phyloP scores from a whole-genome alignment of 1,140 invertebrate genomes.

The Amphibalanus amphitrite region DNA sequence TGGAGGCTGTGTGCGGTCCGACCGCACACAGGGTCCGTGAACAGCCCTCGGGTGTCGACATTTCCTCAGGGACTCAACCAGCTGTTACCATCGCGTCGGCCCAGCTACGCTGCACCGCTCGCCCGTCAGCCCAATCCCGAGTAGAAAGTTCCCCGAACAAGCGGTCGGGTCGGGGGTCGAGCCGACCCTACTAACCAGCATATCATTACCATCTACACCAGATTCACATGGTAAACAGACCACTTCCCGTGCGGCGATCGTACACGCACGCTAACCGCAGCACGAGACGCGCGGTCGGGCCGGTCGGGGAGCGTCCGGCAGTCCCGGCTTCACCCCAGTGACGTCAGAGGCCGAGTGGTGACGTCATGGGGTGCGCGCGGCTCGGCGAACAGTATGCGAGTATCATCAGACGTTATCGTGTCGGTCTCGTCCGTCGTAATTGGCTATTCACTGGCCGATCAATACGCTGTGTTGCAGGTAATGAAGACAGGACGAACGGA shows the following conservation, averaged over 20 bases:
- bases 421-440: neutral
- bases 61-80: too few species aligned
- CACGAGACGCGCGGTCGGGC: too few species aligned
- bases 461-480: neutral
- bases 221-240: neutral
- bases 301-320: too few species aligned
- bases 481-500: neutral
- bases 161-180: neutral
- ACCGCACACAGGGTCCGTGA: too few species aligned
- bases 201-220: neutral
- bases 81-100: too few species aligned
- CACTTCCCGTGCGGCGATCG: neutral
- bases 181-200: neutral
- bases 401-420: neutral
- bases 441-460: neutral
- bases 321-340: neutral
- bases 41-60: too few species aligned
- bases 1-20: too few species aligned
- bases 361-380: neutral
- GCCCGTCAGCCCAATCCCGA: neutral
- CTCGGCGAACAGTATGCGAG: neutral
- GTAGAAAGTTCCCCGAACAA: neutral
- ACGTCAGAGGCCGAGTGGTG: neutral
- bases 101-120: too few species aligned
- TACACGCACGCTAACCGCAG: too few species aligned